Conservation (phyloP, 1,140 invertebrate species). For the Uloborus diversus region DNA sequence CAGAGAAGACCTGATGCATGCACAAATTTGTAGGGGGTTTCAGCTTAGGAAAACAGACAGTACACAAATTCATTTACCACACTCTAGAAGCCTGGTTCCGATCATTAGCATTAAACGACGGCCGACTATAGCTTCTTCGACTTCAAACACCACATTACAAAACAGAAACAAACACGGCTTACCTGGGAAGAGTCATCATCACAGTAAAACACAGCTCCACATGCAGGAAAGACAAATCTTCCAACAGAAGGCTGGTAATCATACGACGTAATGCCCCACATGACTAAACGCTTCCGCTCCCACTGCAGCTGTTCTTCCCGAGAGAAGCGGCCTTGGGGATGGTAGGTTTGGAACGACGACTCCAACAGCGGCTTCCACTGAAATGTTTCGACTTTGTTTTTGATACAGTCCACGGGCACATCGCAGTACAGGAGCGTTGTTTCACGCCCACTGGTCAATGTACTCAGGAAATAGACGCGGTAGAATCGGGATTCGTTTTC, state of each 20-base stretch:
- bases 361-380: constrained; percentile 78
- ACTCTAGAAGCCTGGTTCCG: no score
- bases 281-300: constrained; percentile 87
- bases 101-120: no score
- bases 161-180: no score
- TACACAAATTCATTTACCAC: no score
- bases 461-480: constrained; percentile 89
- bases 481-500: constrained; percentile 63
- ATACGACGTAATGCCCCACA: constrained; percentile 94
- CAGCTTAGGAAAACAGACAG: no score
- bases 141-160: no score
- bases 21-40: no score
- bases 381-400: constrained; percentile 20
- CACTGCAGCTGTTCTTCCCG: constrained; percentile 89
- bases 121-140: no score
- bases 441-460: constrained; percentile 83
- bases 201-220: constrained; percentile 83
- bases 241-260: constrained; percentile 83
- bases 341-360: constrained; percentile 74
- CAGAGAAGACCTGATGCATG: no score
- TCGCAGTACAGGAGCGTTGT: constrained; percentile 88
- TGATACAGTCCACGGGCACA: constrained; percentile 70
- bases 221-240: constrained; percentile 88
- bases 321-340: constrained; percentile 71
- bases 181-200: constrained; percentile 69